These are phyloP conservation scores for Mirounga angustirostris DNA, from an alignment of 2,113 vertebrate species.

Conservation along the genomic window DNA sequence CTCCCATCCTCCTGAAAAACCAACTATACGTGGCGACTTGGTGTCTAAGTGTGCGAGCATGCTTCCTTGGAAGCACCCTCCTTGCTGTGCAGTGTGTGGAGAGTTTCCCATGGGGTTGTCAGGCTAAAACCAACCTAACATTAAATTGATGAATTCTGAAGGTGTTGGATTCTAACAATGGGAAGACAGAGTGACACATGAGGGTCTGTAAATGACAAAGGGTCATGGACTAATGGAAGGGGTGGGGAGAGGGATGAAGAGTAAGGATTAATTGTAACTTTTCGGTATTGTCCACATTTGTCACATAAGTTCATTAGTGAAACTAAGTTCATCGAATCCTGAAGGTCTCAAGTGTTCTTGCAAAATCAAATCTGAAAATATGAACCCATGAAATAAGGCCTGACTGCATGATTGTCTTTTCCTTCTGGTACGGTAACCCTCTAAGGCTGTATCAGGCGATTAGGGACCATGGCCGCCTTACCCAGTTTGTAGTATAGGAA, in stretches of 20 bases:
- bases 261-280: neutral
- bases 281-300: neutral
- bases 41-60: too few species aligned
- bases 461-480: neutral
- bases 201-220: neutral
- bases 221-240: neutral
- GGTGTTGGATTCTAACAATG: neutral
- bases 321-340: neutral
- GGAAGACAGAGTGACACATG: neutral
- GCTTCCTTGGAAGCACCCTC: neutral
- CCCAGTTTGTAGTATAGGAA: neutral
- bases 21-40: neutral
- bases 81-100: neutral
- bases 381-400: neutral
- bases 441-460: accelerated
- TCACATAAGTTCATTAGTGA: neutral
- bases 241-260: neutral
- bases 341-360: neutral
- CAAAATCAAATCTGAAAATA: neutral
- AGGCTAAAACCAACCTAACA: neutral
- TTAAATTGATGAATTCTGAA: neutral
- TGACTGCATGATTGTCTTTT: neutral
- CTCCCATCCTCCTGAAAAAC: neutral
- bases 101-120: neutral
- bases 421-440: neutral